Base-by-base conservation (phyloP, 2,113 vertebrate genomes). In the Monarcha castaneiventris region DNA sequence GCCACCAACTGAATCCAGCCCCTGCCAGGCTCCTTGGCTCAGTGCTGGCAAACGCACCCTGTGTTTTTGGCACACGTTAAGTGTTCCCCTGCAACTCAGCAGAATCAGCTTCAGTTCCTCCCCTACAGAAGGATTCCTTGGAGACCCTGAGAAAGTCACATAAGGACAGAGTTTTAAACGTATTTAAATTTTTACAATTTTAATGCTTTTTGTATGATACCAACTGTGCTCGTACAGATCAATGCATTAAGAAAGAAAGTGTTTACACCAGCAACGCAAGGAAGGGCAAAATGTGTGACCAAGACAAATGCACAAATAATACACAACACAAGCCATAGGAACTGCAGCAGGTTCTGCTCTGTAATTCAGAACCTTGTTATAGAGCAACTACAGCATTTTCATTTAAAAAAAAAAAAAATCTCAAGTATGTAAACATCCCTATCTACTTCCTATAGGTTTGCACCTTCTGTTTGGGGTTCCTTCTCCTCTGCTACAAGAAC, bases 161-260 rank as follows among this genome's bases (percentile, higher is more conserved):
- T 13, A 62, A 92, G 73, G 63, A 62, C 41, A 88, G 32, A 37
- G 15, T 63, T 79, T 69, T 58, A n/a, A 14, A 62, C 9, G 3
- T 27, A 51, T 80, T 69, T 46, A 54, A 21, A 18, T n/a, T 37
- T 30, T 78, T 30, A 16, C 16, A 29, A 9, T 72, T 71, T 48
- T 48, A 64, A 26, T n/a, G 9, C 3, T 44, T 91, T 84, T 52
- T 51, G 10, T 85, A 35, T 0, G 0, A 41, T 32, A 49, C 15
- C 25, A 6, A 32, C 29, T 3, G 2, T 0, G 0, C 3, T n/a
- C 52, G 11, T 17, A 32, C 0, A 1, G 56, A 56, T 20, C 1
- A 2, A 30, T 32, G 13, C 14, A 5, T 62, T 20, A 29, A 27
- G 20, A 80, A 41, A 46, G 30, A 20, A 2, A 51, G 46, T 7